Conservation (phyloP, 2,888 invertebrate genomes). For the Ashinkailepas kermadecensis region DNA sequence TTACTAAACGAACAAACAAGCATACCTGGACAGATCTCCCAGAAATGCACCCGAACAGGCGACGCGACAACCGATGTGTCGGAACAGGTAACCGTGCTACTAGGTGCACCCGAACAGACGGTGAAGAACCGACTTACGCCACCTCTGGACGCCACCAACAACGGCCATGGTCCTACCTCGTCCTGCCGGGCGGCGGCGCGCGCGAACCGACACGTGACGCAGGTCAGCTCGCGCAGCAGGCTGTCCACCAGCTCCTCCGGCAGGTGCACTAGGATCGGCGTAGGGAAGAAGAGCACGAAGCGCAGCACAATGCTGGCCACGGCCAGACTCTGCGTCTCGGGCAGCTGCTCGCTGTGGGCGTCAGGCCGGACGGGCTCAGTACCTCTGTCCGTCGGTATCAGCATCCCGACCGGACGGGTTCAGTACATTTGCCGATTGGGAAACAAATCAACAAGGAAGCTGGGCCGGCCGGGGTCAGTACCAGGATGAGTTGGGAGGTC, state of each 20-base stretch:
- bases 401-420: not conserved
- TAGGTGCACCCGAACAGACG: too few relatives aligned
- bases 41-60: too few relatives aligned
- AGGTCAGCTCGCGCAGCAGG: conserved; percentile 55
- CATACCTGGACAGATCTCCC: too few relatives aligned
- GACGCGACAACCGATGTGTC: too few relatives aligned
- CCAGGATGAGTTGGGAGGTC: too few relatives aligned
- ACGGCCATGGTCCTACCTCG: conserved; percentile 46
- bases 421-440: too few relatives aligned
- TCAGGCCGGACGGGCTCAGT: not conserved
- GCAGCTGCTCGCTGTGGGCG: conserved; percentile 49
- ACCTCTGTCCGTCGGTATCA: not conserved
- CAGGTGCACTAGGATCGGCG: conserved; percentile 46
- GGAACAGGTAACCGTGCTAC: too few relatives aligned
- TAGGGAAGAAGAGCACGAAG: conserved; percentile 52
- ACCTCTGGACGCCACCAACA: too few relatives aligned
- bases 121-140: too few relatives aligned
- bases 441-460: too few relatives aligned
- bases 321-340: conserved; percentile 58
- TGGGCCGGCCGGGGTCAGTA: too few relatives aligned
- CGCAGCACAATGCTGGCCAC: conserved; percentile 59
- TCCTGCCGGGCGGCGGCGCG: conserved; percentile 59
- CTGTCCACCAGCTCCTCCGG: conserved; percentile 47
- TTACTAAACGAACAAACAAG: too few relatives aligned
- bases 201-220: conserved; percentile 56